These are phyloP conservation scores for Elaphurus davidianus DNA, from an alignment of 2,113 vertebrate species.

Conservation along the genomic window DNA sequence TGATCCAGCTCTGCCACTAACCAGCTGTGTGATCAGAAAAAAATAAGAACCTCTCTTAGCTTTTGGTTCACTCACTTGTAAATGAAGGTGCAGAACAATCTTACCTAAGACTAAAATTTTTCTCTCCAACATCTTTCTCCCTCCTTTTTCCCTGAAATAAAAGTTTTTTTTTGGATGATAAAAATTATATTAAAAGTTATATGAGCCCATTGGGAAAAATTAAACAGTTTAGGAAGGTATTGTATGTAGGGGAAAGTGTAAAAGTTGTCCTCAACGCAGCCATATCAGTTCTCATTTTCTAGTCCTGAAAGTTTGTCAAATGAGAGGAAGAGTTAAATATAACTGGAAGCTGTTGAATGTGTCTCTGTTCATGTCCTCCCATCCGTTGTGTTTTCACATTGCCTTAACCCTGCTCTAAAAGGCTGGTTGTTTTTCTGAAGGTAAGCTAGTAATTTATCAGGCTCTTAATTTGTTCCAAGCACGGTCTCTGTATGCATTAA, in stretches of 20 bases:
- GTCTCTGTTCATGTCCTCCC: not conserved
- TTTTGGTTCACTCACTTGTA: not conserved
- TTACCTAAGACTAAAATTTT: not conserved
- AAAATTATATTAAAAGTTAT: not conserved
- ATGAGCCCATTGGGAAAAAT: not conserved
- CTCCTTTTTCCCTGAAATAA: not conserved
- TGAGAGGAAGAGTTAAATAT: not conserved
- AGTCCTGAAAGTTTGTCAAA: not conserved
- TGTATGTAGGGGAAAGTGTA: not conserved
- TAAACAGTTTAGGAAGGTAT: not conserved
- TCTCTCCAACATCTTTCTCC: not conserved
- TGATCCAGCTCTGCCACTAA: not conserved
- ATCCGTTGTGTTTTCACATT: not conserved
- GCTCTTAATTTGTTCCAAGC: not conserved
- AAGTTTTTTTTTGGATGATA: not conserved
- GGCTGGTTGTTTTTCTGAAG: not conserved
- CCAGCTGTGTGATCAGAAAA: not conserved
- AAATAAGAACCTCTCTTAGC: not conserved
- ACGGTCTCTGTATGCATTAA: not conserved
- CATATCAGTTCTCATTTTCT: not conserved
- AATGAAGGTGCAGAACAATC: not conserved
- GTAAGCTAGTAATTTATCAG: not conserved
- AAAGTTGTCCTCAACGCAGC: not conserved
- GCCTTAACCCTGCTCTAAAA: not conserved
- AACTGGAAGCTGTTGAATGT: not conserved